phyloP scores from a whole-genome alignment of 2,113 vertebrate genomes.

The Cottus gobio region DNA sequence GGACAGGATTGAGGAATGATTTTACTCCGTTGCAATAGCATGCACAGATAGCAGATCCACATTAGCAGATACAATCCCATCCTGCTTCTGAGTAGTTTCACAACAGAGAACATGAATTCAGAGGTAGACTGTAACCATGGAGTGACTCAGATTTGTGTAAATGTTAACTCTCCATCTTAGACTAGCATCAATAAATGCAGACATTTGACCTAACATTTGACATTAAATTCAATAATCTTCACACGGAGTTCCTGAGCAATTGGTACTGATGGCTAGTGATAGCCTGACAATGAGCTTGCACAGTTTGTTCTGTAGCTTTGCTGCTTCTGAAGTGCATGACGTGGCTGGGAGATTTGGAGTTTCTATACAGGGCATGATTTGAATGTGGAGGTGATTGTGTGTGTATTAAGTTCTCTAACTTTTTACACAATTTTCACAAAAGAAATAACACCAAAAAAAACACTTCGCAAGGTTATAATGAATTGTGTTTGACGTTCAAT shows the following conservation, averaged over 20 bases:
- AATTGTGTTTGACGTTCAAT: conserved; percentile 11
- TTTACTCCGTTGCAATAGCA: not conserved
- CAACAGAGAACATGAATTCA: conserved; percentile 38
- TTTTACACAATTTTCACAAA: not conserved
- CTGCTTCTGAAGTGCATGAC: conserved; percentile 29
- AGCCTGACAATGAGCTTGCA: conserved; percentile 27
- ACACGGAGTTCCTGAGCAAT: conserved; percentile 43
- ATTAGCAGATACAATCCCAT: not conserved
- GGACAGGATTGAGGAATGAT: not conserved
- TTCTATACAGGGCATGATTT: not conserved
- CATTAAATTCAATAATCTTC: conserved; percentile 61
- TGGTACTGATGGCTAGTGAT: conserved; percentile 56
- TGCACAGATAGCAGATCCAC: no score
- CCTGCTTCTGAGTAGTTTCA: conserved; percentile 20
- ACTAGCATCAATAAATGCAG: conserved; percentile 52
- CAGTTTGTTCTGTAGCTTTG: conserved; percentile 32
- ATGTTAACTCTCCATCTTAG: conserved; percentile 63
- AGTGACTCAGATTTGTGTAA: conserved; percentile 59
- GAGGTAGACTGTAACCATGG: conserved; percentile 39
- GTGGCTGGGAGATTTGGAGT: not conserved
- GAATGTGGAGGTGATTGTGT: not conserved
- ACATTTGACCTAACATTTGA: conserved; percentile 36
- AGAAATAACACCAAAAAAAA: not conserved
- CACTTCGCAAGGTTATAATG: not conserved
- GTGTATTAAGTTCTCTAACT: not conserved